Conservation (phyloP, 2,888 invertebrate genomes). For the Steinernema hermaphroditum region DNA sequence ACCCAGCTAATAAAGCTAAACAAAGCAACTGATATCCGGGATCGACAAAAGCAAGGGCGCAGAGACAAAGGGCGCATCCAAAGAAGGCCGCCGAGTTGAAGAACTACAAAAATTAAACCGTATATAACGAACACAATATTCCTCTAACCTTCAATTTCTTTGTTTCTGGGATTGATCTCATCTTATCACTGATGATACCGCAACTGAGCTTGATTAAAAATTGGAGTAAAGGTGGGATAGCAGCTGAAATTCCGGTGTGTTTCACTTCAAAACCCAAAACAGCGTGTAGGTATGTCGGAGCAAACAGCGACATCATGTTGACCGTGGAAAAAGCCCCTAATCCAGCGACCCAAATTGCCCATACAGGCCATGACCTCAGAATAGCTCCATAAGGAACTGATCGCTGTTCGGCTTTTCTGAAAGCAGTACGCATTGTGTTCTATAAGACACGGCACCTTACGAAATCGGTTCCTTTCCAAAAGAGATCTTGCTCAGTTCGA, state of each 20-base stretch:
- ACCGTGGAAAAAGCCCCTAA: slow-evolving; percentile 32
- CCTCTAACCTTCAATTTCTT: background rate
- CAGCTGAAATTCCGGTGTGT: slow-evolving; percentile 2
- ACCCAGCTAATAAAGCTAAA: slow-evolving; percentile 31
- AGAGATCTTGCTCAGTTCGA: slow-evolving; percentile 36
- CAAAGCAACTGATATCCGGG: slow-evolving; percentile 21
- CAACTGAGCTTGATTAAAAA: background rate
- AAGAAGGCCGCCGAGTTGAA: slow-evolving; percentile 42
- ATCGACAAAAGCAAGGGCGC: slow-evolving; percentile 38
- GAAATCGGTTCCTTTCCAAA: slow-evolving; percentile 26
- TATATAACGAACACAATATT: no score
- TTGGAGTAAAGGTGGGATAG: slow-evolving; percentile 1
- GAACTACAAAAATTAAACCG: background rate
- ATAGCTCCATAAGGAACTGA: slow-evolving; percentile 39
- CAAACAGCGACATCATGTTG: slow-evolving; percentile 26
- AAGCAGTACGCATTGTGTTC: no score
- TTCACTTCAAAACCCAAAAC: slow-evolving; percentile 7
- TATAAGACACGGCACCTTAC: no score
- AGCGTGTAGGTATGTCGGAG: slow-evolving; percentile 40
- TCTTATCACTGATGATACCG: slow-evolving; percentile 2
- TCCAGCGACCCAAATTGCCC: slow-evolving; percentile 41
- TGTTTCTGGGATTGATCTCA: slow-evolving; percentile 21
- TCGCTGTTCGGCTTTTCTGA: background rate
- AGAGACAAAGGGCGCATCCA: slow-evolving; percentile 39
- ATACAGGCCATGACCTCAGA: slow-evolving; percentile 30